Conservation (phyloP, 1,140 invertebrate species). For the Trialeurodes vaporariorum region DNA sequence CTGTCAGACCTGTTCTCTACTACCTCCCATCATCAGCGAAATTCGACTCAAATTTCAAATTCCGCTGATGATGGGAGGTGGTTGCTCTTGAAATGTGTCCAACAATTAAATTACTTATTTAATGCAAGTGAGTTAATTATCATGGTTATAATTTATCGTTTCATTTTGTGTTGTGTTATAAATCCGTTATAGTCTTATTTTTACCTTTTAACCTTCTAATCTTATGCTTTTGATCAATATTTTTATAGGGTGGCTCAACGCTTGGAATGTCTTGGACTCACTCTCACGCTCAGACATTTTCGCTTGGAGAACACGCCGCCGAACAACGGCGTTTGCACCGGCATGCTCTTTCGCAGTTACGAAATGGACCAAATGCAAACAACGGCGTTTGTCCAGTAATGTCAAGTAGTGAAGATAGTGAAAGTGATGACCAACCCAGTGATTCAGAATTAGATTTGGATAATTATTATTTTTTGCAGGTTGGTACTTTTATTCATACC, state of each 20-base stretch:
- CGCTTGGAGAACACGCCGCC: slow-evolving; percentile 68
- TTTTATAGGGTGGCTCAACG: slow-evolving; percentile 71
- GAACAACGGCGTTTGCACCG: slow-evolving; percentile 77
- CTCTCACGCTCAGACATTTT: slow-evolving; percentile 59
- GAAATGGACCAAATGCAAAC: slow-evolving; percentile 40
- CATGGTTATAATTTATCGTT: too few relatives aligned
- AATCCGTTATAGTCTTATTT: too few relatives aligned
- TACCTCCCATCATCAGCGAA: too few relatives aligned
- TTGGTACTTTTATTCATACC: too few relatives aligned
- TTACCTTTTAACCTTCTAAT: not conserved
- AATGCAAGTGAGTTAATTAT: slow-evolving; percentile 4
- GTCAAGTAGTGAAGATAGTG: slow-evolving; percentile 30
- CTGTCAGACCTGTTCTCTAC: too few relatives aligned
- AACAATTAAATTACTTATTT: too few relatives aligned
- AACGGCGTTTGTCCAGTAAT: slow-evolving; percentile 31
- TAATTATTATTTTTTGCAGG: slow-evolving; percentile 77
- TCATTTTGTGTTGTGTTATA: slow-evolving; percentile 3
- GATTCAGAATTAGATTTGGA: slow-evolving; percentile 67
- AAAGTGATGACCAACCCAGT: slow-evolving; percentile 41
- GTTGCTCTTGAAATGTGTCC: too few relatives aligned
- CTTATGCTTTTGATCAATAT: slow-evolving; percentile 14
- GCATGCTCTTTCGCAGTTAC: slow-evolving; percentile 62
- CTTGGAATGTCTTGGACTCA: slow-evolving; percentile 89
- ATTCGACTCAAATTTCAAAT: too few relatives aligned
- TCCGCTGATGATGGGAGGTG: too few relatives aligned